A percentile compares a stretch with the other conserved stretches of the same genome.
Conservation (phyloP, 2,888 invertebrate species). For the Lissonota sp. region DNA sequence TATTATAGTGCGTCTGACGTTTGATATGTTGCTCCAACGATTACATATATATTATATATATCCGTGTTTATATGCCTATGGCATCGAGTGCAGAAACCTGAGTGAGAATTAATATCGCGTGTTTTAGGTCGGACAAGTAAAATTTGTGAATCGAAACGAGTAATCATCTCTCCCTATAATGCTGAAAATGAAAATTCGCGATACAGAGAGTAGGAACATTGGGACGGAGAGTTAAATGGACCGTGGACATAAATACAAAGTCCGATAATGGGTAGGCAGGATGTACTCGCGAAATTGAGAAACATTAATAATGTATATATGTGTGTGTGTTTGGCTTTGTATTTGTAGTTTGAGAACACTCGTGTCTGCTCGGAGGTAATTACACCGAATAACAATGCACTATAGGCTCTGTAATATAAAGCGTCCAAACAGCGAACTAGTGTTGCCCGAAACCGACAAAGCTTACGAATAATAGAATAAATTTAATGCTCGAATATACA, state of each 20-base stretch:
- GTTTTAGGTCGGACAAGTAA: not conserved
- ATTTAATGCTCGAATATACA: not conserved
- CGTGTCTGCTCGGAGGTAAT: slow-evolving; percentile 38
- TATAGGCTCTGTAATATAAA: slow-evolving; percentile 21
- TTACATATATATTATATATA: too few relatives aligned
- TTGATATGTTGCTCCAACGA: slow-evolving; percentile 17
- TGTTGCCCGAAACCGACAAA: slow-evolving; percentile 1
- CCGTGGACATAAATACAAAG: slow-evolving; percentile 53
- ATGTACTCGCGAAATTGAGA: slow-evolving; percentile 27
- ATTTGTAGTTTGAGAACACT: slow-evolving; percentile 14
- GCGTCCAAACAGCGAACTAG: slow-evolving; percentile 20
- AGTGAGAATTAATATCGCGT: slow-evolving; percentile 11
- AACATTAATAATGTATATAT: not conserved
- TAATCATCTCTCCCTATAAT: not conserved
- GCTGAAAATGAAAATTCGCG: not conserved
- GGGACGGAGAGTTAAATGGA: slow-evolving; percentile 40
- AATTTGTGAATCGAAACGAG: not conserved
- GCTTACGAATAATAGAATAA: not conserved
- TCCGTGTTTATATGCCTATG: not conserved
- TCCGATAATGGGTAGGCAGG: slow-evolving; percentile 55
- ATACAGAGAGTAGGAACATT: not conserved
- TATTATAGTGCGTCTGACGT: slow-evolving; percentile 20
- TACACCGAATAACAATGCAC: slow-evolving; percentile 58
- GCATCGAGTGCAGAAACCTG: not conserved
- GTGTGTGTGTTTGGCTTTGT: not conserved